Evolutionary conservation across 2,797 vertebrate genomes (phyloP), one percentile per base, ranked within the genome.

Genomic region (Malurus splendens): DNA sequence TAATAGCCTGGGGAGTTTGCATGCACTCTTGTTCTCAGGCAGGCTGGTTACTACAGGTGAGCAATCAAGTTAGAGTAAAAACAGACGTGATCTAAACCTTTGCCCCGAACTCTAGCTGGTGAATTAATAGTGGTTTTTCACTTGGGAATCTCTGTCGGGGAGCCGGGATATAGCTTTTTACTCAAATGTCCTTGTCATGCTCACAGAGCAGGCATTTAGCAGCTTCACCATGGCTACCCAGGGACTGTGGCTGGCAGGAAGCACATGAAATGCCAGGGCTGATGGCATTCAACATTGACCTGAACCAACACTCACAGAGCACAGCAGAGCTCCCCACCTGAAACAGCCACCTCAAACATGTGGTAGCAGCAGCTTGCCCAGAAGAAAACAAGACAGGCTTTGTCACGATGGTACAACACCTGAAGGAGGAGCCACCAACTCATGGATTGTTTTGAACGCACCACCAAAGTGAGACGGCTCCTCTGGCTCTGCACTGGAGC

Each of bases 1-100:
- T 52, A 86, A 68, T 39, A 92, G 86, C 82, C 42, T 3, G 7
- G 88, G 60, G 91, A 95, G 83, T 77, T 83, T 89, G 32, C 73
- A 92, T 64, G 82, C 33, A 54, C 28, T 78, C 50, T 20, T 68
- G n/a, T 66, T 92, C 83, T 91, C 66, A 91, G 82, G 61, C 68
- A 86, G 71, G 73, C 28, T 73, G 87, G 72, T 90, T 92, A 71
- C 66, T 55, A 72, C n/a, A 65, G 80, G 22, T 87, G 74, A 82
- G 36, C 93, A 79, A 86, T 65, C 71, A 60, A 81, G 54, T 82
- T 72, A 82, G 19, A 90, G 60, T 75, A 82, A 94, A 93, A 94
- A 15, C 55, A 94, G 65, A 92, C 67, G 5, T 30, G 10, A 93
- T 54, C 18, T 38, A 62, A 72, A 91, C 81, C 84, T 92, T 83